phyloP scores from a whole-genome alignment of 1,140 invertebrate species.

The Nebria ingens region DNA sequence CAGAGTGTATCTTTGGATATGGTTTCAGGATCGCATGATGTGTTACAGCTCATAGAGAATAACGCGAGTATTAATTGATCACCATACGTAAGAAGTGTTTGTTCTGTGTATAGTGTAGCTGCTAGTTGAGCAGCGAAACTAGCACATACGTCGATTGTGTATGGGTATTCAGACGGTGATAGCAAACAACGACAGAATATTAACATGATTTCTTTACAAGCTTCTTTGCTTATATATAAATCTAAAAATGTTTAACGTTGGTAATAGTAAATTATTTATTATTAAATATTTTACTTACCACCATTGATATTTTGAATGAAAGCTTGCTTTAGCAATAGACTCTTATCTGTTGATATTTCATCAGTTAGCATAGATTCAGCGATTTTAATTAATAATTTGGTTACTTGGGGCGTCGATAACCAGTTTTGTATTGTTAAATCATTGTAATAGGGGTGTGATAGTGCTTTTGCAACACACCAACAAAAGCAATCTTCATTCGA shows the following conservation, averaged over 20 bases:
- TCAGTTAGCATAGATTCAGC: slow-evolving; percentile 33
- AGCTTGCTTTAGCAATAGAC: slow-evolving; percentile 33
- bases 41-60: slow-evolving; percentile 35
- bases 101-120: slow-evolving; percentile 35
- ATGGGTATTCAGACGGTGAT: slow-evolving; percentile 19
- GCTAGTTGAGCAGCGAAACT: slow-evolving; percentile 40
- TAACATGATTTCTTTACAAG: slow-evolving; percentile 38
- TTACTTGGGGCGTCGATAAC: slow-evolving; percentile 35
- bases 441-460: slow-evolving; percentile 38
- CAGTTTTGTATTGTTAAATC: slow-evolving; percentile 40
- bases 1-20: slow-evolving; percentile 39
- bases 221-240: slow-evolving; percentile 39
- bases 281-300: slow-evolving; percentile 18
- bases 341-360: slow-evolving; percentile 33
- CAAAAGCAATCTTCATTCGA: slow-evolving; percentile 21
- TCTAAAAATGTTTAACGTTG: slow-evolving; percentile 29
- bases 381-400: slow-evolving; percentile 33
- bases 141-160: slow-evolving; percentile 37
- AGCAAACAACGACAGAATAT: slow-evolving; percentile 31
- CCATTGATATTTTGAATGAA: slow-evolving; percentile 25
- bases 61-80: slow-evolving; percentile 35
- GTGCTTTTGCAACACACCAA: slow-evolving; percentile 37
- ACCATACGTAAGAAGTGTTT: slow-evolving; percentile 24
- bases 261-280: not conserved
- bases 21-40: slow-evolving; percentile 26